Evolutionary conservation across 2,888 invertebrate species (phyloP).

Genomic region (Prostheceraeus crozeri): DNA sequence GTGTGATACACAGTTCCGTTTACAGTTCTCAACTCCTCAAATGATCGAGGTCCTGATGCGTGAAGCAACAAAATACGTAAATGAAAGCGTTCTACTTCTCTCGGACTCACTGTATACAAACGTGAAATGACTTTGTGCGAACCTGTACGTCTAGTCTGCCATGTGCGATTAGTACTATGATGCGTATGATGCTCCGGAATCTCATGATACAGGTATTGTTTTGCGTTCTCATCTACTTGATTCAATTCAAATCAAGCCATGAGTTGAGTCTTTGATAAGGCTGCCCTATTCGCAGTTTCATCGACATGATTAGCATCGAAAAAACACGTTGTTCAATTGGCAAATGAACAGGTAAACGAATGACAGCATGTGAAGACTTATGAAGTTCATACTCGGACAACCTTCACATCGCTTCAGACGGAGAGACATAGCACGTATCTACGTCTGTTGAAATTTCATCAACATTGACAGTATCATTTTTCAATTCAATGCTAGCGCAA

Average conservation of each 20-base stretch:
- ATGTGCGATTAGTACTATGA: too few relatives aligned
- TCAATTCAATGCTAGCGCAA: conserved; percentile 32
- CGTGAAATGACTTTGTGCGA: too few relatives aligned
- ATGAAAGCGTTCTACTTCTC: conserved; percentile 42
- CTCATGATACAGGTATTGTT: conserved; percentile 38
- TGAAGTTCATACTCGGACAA: conserved; percentile 48
- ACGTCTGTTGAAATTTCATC: conserved; percentile 48
- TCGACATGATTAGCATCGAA: conserved; percentile 31
- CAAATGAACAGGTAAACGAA: conserved; percentile 43
- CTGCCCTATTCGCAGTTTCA: background rate
- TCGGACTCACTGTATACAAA: conserved; percentile 44
- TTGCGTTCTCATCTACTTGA: conserved; percentile 37
- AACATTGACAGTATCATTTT: too few relatives aligned
- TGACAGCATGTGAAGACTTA: conserved; percentile 44
- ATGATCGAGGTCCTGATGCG: conserved; percentile 39
- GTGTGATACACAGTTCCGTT: conserved; percentile 44
- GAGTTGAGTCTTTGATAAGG: background rate
- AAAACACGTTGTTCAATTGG: conserved; percentile 43
- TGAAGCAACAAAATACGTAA: conserved; percentile 34
- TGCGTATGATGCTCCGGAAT: conserved; percentile 42
- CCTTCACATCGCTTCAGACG: conserved; percentile 52
- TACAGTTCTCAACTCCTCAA: conserved; percentile 41
- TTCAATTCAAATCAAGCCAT: conserved; percentile 37
- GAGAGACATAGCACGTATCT: conserved; percentile 48
- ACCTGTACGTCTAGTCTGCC: too few relatives aligned